Evolutionary conservation across 2,113 vertebrate species (phyloP).

Genomic region (Apus apus): DNA sequence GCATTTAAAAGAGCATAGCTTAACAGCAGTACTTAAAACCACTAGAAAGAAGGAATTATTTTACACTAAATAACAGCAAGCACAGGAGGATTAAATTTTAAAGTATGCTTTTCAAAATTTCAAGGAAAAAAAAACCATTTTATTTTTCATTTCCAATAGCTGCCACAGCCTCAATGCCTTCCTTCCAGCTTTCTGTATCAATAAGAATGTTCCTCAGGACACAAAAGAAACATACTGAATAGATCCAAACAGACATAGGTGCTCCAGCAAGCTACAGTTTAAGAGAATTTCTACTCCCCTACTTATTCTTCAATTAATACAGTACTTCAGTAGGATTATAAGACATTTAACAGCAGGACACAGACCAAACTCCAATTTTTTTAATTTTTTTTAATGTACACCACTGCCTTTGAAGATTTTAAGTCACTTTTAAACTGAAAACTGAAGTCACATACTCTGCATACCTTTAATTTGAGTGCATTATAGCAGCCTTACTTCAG

Average conservation of each 20-base stretch:
- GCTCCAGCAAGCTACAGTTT: neutral
- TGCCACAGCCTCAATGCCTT: neutral
- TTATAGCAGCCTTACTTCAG: neutral
- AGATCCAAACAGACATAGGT: neutral
- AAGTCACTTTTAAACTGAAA: neutral
- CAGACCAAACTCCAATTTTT: neutral
- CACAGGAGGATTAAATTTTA: neutral
- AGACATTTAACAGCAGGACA: neutral
- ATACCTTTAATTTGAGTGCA: neutral
- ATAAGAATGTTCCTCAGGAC: neutral
- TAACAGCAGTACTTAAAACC: neutral
- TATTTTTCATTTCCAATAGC: neutral
- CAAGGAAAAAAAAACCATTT: neutral
- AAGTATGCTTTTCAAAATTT: neutral
- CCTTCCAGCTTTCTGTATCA: neutral
- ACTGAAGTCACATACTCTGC: neutral
- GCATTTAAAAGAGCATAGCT: neutral
- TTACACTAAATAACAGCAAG: neutral
- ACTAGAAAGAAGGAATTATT: neutral
- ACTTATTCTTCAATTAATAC: neutral
- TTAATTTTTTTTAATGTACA: neutral
- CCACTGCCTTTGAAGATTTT: neutral
- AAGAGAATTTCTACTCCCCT: neutral
- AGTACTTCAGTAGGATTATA: neutral
- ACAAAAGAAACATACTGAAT: neutral